Percentiles rank a stretch among this genome's conserved stretches.
Conservation (phyloP, 92 coral and sea anemone genomes). For the Bergia puertoricense region DNA sequence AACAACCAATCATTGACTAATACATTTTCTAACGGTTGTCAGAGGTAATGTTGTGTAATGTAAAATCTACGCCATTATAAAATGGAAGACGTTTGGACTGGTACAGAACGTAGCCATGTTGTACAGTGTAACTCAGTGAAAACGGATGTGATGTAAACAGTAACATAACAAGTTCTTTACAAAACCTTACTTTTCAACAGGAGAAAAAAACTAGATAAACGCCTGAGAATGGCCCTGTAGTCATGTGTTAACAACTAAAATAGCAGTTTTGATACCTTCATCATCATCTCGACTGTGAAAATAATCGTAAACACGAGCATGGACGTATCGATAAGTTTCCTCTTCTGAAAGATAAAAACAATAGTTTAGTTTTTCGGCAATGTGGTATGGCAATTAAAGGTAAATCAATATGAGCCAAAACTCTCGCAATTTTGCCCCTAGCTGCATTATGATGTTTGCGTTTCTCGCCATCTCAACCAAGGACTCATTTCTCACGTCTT, state of each 20-base stretch:
- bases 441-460: background rate
- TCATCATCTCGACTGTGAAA: slow-evolving; percentile 88
- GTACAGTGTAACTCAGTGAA: too few relatives aligned
- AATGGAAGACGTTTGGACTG: too few relatives aligned
- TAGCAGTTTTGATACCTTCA: slow-evolving; percentile 63
- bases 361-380: background rate
- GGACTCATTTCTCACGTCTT: background rate
- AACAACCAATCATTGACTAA: background rate
- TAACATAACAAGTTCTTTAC: too few relatives aligned
- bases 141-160: too few relatives aligned
- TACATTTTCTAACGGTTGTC: too few relatives aligned
- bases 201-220: too few relatives aligned
- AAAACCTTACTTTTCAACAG: too few relatives aligned
- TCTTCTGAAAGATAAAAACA: slow-evolving; percentile 59
- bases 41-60: too few relatives aligned
- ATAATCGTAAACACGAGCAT: slow-evolving; percentile 79
- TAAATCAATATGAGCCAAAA: background rate
- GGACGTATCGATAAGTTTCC: slow-evolving; percentile 70
- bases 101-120: too few relatives aligned
- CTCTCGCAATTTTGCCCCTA: background rate
- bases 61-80: too few relatives aligned
- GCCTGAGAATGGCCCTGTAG: background rate
- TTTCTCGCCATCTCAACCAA: background rate
- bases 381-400: too few relatives aligned
- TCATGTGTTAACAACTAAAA: background rate